phyloP scores from a whole-genome alignment of 2,888 invertebrate genomes.

The Chorisops tibialis region DNA sequence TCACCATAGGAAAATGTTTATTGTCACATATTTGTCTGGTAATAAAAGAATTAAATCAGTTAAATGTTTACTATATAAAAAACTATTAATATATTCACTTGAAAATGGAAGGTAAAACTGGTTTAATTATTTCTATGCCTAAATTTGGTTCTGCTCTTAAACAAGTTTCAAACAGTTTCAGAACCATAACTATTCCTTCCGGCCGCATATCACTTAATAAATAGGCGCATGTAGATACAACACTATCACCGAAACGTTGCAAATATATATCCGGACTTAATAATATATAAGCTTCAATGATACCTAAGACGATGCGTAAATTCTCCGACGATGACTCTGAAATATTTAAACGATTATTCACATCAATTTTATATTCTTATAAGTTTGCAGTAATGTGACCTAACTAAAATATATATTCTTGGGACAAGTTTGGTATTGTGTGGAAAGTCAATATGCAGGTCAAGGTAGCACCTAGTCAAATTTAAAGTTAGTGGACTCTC shows the following conservation, averaged over 20 bases:
- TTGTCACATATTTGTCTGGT: constrained; percentile 63
- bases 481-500: too few relatives aligned
- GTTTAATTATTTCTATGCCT: constrained; percentile 69
- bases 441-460: too few relatives aligned
- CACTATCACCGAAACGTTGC: constrained; percentile 64
- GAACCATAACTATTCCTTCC: constrained; percentile 69
- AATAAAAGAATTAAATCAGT: too few relatives aligned
- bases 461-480: too few relatives aligned
- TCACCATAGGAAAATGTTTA: constrained; percentile 69
- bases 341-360: constrained; percentile 35
- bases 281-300: constrained; percentile 78
- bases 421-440: too few relatives aligned
- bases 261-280: constrained; percentile 76
- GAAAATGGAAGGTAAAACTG: constrained; percentile 60
- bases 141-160: constrained; percentile 70
- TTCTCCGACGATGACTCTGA: constrained; percentile 79
- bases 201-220: constrained; percentile 74
- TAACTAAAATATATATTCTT: too few relatives aligned
- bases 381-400: too few relatives aligned
- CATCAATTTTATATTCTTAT: not conserved
- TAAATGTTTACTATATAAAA: not conserved
- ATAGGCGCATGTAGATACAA: constrained; percentile 67
- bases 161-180: constrained; percentile 73
- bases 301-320: constrained; percentile 71
- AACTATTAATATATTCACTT: constrained; percentile 50